phyloP scores from a whole-genome alignment of 2,888 invertebrate species.

The Physocephala rufipes region DNA sequence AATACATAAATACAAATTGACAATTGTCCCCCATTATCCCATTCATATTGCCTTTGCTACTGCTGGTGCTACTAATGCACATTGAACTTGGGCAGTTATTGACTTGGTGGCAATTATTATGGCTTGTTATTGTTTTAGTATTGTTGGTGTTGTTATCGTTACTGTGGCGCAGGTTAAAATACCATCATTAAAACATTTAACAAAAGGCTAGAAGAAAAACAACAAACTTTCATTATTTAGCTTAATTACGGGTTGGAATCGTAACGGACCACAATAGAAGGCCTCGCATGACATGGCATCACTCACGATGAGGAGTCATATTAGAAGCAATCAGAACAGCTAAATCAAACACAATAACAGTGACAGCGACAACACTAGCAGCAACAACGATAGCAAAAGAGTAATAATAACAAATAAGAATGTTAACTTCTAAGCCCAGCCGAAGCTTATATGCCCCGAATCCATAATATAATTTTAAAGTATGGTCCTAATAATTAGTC shows the following conservation, averaged over 20 bases:
- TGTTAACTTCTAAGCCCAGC: too few species aligned
- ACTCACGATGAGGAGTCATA: neutral
- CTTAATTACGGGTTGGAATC: slow-evolving; percentile 24
- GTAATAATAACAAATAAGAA: too few species aligned
- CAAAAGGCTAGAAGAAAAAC: neutral
- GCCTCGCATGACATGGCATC: slow-evolving; percentile 2
- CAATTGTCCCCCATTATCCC: too few species aligned
- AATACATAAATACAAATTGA: too few species aligned
- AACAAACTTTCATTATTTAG: neutral
- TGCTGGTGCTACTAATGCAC: too few species aligned
- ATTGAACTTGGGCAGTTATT: neutral
- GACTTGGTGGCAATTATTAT: neutral
- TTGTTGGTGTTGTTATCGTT: neutral
- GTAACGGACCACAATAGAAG: slow-evolving; percentile 41
- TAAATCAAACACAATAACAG: neutral
- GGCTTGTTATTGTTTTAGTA: neutral
- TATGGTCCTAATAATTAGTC: too few species aligned
- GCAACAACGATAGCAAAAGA: too few species aligned
- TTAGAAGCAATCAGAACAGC: slow-evolving; percentile 1
- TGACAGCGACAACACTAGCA: slow-evolving; percentile 2
- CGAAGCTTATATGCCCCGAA: too few species aligned
- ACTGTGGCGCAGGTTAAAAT: neutral
- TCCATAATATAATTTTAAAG: too few species aligned
- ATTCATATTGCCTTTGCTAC: too few species aligned
- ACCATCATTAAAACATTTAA: slow-evolving; percentile 9